Evolutionary conservation across 2,888 invertebrate species (phyloP), one percentile per base, ranked within the genome.

Genomic region (Crioceris asparagi): DNA sequence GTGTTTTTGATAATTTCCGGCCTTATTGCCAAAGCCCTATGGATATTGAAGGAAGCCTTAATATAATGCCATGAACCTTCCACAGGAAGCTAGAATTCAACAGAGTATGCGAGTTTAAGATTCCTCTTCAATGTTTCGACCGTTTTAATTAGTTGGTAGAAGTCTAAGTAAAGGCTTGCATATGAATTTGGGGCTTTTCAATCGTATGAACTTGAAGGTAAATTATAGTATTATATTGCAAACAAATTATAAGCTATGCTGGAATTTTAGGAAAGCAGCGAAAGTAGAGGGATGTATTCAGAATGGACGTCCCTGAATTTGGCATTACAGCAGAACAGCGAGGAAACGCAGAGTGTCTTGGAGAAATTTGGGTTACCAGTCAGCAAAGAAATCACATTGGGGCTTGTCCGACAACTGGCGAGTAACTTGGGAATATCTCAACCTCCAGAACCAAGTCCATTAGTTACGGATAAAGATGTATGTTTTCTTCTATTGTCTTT

Each of bases 401-500:
- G 82, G 2, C 79, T 90, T 10, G 85, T 90, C 26, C 77, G 77
- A 50, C 83, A 83, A 55, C 70, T 96, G 4, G 77, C 80, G 3
- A 66, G 73, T 18, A 79, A 75, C 57, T 66, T 82, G 33, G 79
- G 79, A 2, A 73, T 77, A 32, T 79, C 85, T 2, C 84, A 86
- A 47, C 81, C 83, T 44, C 78, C 82, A 1, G 87, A 90, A 53
- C 86, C 86, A 3, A 90, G 90, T 57, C 77, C 79, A 18, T 71
- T 94, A 37, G 76, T 77, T 16, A 82, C 83, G 32, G 91, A 92
- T 62, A 78, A 72, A 70, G 90, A 92, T 75, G 90, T 87, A 59
- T 38, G 45, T 46, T 23, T n/a, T n/a, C n/a, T n/a, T n/a, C n/a
- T 35, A 21, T 4, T 23, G 11, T 21, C 15, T 8, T 17, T 34